Base-by-base conservation (phyloP, 2,113 vertebrate genomes). In the Chunga burmeisteri region DNA sequence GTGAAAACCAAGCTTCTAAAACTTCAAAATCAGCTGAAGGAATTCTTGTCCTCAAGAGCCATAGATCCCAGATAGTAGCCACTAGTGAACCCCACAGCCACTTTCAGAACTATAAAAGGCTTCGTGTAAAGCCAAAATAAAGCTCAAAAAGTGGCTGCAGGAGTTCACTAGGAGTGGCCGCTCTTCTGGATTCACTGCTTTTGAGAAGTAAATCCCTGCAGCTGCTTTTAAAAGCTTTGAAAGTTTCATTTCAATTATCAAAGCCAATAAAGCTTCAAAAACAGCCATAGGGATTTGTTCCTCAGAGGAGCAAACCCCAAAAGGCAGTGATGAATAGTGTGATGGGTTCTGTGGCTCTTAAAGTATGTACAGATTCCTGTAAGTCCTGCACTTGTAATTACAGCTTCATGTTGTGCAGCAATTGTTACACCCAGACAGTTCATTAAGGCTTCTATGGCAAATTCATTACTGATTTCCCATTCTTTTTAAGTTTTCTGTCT, bases 181-280 rank as follows among this genome's bases (percentile, higher is more conserved):
- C 81, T 95, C 91, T 84, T 94, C 91, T 96, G 94, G 91, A 97
- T 96, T 93, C 96, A 52, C 89, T 92, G 91, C 92, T 96, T 97
- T 95, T 93, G 87, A 97, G 91, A 95, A 95, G 94, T 88, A 96
- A 96, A 94, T 97, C 96, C 96, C 93, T 84, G 93, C 89, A 95
- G 96, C 95, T 95, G 95, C 90, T 94, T 81, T 92, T 90, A 93
- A 97, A 97, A 94, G 91, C 94, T 95, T 95, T 96, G 75, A 86
- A 97, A 95, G 93, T 94, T 97, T 97, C 93, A 93, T 80, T 96
- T 96, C 94, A 94, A 94, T 96, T 97, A 97, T 86, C 93, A 98
- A 97, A 97, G 93, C 71, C 87, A 97, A 96, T 95, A 96, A 96
- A 97, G 93, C 96, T 97, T 93, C 97, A 93, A 81, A 97, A 97